Percentiles rank a stretch among this genome's conserved stretches.
These are phyloP conservation scores for Epinotia demarniana DNA, from an alignment of 2,888 invertebrate species.

Conservation along the genomic window DNA sequence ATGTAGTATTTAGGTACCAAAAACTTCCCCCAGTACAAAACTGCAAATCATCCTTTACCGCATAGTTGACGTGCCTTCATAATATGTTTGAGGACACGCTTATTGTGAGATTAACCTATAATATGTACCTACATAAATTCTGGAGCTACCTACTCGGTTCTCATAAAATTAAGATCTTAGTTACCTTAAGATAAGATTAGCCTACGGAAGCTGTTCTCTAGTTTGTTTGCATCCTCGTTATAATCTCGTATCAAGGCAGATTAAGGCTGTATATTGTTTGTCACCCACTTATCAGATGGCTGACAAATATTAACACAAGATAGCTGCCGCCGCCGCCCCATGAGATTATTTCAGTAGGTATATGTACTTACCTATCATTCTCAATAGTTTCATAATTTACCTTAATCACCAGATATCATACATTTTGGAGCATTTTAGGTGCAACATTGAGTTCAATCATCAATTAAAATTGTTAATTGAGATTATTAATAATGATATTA, in stretches of 20 bases:
- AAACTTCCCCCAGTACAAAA: too few relatives aligned
- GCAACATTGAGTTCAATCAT: too few relatives aligned
- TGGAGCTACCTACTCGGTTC: slow-evolving; percentile 13
- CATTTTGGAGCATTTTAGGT: too few relatives aligned
- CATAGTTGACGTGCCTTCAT: background rate
- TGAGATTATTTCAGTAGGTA: slow-evolving; percentile 22
- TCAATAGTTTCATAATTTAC: slow-evolving; percentile 18
- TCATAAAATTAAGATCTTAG: slow-evolving; percentile 50
- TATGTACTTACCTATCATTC: background rate
- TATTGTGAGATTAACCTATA: background rate
- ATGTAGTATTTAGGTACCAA: too few relatives aligned
- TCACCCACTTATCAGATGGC: slow-evolving; percentile 72
- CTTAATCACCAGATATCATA: background rate
- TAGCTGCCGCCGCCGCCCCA: slow-evolving; percentile 52
- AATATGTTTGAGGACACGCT: background rate
- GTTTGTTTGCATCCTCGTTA: slow-evolving; percentile 72
- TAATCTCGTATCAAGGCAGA: slow-evolving; percentile 75
- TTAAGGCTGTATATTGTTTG: slow-evolving; percentile 75
- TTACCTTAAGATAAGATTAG: slow-evolving; percentile 71
- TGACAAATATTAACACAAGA: slow-evolving; percentile 78
- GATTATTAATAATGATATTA: too few relatives aligned
- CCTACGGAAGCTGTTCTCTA: slow-evolving; percentile 77
- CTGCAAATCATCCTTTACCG: background rate
- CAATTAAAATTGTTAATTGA: too few relatives aligned
- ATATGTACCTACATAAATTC: background rate